Base-by-base conservation (phyloP, 2,888 invertebrate genomes). In the Acronicta alni region DNA sequence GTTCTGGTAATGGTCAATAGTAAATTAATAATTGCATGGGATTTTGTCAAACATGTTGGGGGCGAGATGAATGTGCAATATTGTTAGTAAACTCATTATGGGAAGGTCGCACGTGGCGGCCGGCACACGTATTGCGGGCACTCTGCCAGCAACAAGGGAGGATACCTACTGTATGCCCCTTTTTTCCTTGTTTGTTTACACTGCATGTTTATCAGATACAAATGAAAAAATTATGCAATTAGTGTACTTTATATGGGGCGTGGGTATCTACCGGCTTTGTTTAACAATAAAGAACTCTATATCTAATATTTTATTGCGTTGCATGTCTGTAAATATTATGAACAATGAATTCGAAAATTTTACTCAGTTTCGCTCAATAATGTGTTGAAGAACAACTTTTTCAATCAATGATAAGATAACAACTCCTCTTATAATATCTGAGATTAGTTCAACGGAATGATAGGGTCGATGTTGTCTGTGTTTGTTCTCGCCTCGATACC, bases 121-220 rank as follows among this genome's bases (percentile, higher is more conserved):
- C 73, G 74, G 86, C 83, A 86, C 85, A 84, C 73, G 77, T 35
- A 55, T 42, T 30, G 55, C 73, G 81, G 89, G 89, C 86, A 65
- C 61, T 45, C 57, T 86, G 90, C 91, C 91, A 92, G 86, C 74
- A 82, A 77, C 79, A 68, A 75, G 80, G 82, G 83, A 82, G 82
- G 79, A 64, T 71, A 74, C 75, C 72, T 6, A 14, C n/a, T 2
- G 65, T 67, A 70, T 64, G 59, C 59, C 72, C 73, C 66, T 67
- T 69, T 76, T 61, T 59, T 60, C 54, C 57, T 67, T 55, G 46
- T 62, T 59, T 72, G 68, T 72, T 73, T 72, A 67, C 77, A 57
- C 59, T 67, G 41, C 39, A 51, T 66, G 51, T 66, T 56, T 58
- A 68, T 53, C 57, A 66, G 38, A 57, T 42, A 66, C 51, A 60